Evolutionary conservation across 2,113 vertebrate species (phyloP).

Genomic region (Galeopterus variegatus): DNA sequence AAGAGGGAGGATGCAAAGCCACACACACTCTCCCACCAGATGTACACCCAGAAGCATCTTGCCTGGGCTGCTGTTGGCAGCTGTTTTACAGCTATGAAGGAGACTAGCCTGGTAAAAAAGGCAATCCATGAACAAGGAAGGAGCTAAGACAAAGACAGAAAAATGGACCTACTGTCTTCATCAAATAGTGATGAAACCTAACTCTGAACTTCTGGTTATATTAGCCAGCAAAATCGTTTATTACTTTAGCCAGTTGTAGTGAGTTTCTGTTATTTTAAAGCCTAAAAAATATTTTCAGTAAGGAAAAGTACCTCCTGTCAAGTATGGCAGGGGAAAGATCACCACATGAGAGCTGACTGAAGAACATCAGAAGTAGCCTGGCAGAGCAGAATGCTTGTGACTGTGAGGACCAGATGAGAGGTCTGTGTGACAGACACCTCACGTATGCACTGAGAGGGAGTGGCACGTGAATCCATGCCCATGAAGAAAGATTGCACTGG

Average conservation of each 20-base stretch:
- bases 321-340: background rate
- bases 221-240: background rate
- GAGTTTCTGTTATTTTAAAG: background rate
- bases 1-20: background rate
- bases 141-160: background rate
- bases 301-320: background rate
- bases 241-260: background rate
- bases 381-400: accelerated
- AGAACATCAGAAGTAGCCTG: background rate
- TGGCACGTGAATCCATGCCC: background rate
- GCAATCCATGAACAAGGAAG: background rate
- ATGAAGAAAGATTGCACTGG: background rate
- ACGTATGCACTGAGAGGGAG: background rate
- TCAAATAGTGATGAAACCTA: too few relatives aligned
- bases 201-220: background rate
- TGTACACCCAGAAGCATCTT: background rate
- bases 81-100: background rate
- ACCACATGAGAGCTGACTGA: background rate
- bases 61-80: background rate
- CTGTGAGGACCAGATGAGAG: background rate
- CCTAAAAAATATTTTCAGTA: background rate
- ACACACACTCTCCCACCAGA: background rate
- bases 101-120: background rate
- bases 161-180: background rate
- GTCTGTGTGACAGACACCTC: background rate